A percentile compares a stretch with the other conserved stretches of the same genome.
Evolutionary conservation across 2,888 invertebrate species (phyloP).

Genomic region (Epiblema foenella): DNA sequence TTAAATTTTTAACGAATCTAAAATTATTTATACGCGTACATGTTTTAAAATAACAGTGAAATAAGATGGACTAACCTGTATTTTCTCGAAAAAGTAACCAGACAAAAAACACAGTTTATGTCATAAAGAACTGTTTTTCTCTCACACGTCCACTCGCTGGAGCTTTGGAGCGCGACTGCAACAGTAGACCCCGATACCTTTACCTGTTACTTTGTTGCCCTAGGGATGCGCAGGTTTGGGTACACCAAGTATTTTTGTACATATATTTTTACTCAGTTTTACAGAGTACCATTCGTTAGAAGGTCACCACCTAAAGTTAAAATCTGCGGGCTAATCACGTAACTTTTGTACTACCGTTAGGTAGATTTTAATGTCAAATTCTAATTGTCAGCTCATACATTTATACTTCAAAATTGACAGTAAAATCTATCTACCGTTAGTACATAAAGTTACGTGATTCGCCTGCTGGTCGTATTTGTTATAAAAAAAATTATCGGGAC

Average conservation of each 20-base stretch:
- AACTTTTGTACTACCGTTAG: too few relatives aligned
- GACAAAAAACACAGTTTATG: constrained; percentile 29
- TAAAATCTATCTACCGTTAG: too few relatives aligned
- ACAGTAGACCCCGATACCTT: constrained; percentile 56
- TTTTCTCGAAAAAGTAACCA: constrained; percentile 21
- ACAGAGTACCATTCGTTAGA: too few relatives aligned
- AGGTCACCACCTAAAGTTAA: too few relatives aligned
- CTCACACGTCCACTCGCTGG: constrained; percentile 51
- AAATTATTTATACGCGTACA: neutral
- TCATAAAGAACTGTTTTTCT: constrained; percentile 25
- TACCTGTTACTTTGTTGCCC: constrained; percentile 74
- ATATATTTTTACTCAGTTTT: too few relatives aligned
- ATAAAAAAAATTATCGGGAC: too few relatives aligned
- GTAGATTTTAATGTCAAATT: too few relatives aligned
- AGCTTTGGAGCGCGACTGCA: constrained; percentile 55
- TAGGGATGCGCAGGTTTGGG: constrained; percentile 51
- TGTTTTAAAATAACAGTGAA: neutral
- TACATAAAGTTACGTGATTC: too few relatives aligned
- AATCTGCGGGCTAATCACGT: too few relatives aligned
- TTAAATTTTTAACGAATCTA: neutral
- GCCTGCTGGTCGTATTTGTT: too few relatives aligned
- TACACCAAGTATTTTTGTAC: constrained; percentile 31
- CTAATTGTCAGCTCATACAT: too few relatives aligned
- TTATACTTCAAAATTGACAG: too few relatives aligned
- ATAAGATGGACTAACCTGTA: constrained; percentile 32